Evolutionary conservation across 2,113 vertebrate genomes (phyloP), one percentile per base, ranked within the genome.

Genomic region (Oncorhynchus clarkii): DNA sequence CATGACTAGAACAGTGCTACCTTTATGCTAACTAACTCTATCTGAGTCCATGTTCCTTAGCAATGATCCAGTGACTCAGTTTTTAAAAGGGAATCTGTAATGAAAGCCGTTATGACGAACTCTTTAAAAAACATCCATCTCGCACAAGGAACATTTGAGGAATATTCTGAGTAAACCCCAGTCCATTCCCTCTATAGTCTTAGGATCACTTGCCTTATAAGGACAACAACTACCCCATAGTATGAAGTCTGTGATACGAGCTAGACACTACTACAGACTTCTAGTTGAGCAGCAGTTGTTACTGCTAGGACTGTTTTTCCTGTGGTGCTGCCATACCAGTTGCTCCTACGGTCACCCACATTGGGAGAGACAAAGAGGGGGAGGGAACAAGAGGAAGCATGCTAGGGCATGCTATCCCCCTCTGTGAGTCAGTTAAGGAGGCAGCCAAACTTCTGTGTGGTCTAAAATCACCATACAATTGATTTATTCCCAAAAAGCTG

Each of bases 271-370:
- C 13, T 4, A 9, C 16, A 27, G 24, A 8, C 24, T 60, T 13
- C 66, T 4, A 67, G 78, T 29, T 24, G n/a, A 68, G 69, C 88
- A 88, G 89, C 85, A 84, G 88, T 79, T 86, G 59, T 7, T 75
- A 27, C 68, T 31, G 72, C 18, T 49, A 12, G 57, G 48, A 29
- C 70, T 72, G 57, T 18, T n/a, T 45, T 39, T n/a, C 39, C 59
- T 51, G 77, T 78, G 73, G 70, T 51, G 80, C 77, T 67, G 76
- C 64, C 81, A 82, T 57, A 64, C 82, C 86, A 88, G 85, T 86
- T 87, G 79, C 80, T 80, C 27, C 73, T 76, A 29, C 72, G 82
- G 66, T 86, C 88, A 89, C 88, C 85, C 88, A 87, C 77, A 81
- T n/a, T 62, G 82, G 71, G 75, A 39, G 22, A 65, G 67, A 75